Evolutionary conservation across 2,888 invertebrate species (phyloP).

Genomic region (Torymus texanus): DNA sequence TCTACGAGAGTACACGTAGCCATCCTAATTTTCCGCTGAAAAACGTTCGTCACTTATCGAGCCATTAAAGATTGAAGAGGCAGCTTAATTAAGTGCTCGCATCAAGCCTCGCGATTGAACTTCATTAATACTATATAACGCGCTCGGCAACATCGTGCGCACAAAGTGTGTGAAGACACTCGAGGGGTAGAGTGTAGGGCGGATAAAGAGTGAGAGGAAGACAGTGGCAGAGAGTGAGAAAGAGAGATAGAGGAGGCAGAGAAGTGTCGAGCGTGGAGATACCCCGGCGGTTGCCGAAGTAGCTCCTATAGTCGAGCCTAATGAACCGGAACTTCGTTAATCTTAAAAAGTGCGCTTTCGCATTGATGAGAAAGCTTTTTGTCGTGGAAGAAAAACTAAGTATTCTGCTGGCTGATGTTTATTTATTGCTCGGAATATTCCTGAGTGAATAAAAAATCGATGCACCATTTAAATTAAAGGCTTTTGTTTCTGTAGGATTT

Average conservation of each 20-base stretch:
- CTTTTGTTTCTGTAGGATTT: too few species aligned
- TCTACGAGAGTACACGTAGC: background rate
- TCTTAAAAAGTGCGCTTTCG: conserved; percentile 58
- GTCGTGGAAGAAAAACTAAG: conserved; percentile 17
- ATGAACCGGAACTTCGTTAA: conserved; percentile 65
- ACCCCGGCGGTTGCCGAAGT: conserved; percentile 23
- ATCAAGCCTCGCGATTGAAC: conserved; percentile 32
- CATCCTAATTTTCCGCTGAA: too few species aligned
- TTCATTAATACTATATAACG: conserved; percentile 44
- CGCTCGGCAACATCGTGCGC: conserved; percentile 11
- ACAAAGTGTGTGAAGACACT: background rate
- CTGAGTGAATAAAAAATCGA: too few species aligned
- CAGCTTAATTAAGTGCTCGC: background rate
- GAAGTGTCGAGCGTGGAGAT: conserved; percentile 12
- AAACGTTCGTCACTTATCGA: background rate
- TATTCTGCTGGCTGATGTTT: background rate
- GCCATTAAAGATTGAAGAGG: background rate
- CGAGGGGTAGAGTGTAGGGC: conserved; percentile 6
- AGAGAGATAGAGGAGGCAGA: conserved; percentile 7
- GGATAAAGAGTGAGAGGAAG: conserved; percentile 32
- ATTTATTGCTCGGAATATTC: too few species aligned
- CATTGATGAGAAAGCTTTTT: conserved; percentile 26
- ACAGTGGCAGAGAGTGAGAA: conserved; percentile 28
- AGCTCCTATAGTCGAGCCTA: conserved; percentile 56
- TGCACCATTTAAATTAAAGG: too few species aligned